phyloP scores from a whole-genome alignment of 2,113 vertebrate genomes.

The Dasyurus viverrinus region DNA sequence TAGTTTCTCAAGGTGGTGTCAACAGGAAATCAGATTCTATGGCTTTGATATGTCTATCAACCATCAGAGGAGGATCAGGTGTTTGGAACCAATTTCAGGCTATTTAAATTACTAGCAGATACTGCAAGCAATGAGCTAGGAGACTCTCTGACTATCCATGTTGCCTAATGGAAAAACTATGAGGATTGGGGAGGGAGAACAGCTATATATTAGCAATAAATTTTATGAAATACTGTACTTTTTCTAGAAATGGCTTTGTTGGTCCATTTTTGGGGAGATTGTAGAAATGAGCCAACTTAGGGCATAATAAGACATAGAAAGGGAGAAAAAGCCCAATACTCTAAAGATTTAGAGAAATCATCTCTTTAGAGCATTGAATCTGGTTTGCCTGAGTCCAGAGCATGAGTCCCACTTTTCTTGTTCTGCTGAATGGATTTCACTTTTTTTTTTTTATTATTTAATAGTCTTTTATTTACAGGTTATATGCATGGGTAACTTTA shows the following conservation, averaged over 20 bases:
- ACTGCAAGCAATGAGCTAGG: background rate
- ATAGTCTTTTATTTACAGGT: no score
- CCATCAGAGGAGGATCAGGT: background rate
- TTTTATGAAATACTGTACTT: background rate
- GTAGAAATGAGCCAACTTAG: background rate
- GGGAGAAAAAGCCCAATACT: background rate
- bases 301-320: background rate
- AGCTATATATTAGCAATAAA: background rate
- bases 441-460: no score
- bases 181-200: background rate
- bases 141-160: background rate
- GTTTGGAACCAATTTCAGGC: background rate
- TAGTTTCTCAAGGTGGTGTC: background rate
- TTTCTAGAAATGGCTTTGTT: background rate
- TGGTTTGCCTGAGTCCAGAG: background rate
- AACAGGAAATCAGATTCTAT: background rate
- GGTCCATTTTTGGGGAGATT: background rate
- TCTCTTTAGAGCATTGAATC: background rate
- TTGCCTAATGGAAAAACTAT: background rate
- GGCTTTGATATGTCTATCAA: background rate
- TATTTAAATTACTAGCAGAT: background rate
- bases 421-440: background rate
- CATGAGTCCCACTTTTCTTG: background rate
- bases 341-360: no score
- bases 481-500: no score